Base-by-base conservation (phyloP, 1,140 invertebrate species). In the Drosophila ironensis region DNA sequence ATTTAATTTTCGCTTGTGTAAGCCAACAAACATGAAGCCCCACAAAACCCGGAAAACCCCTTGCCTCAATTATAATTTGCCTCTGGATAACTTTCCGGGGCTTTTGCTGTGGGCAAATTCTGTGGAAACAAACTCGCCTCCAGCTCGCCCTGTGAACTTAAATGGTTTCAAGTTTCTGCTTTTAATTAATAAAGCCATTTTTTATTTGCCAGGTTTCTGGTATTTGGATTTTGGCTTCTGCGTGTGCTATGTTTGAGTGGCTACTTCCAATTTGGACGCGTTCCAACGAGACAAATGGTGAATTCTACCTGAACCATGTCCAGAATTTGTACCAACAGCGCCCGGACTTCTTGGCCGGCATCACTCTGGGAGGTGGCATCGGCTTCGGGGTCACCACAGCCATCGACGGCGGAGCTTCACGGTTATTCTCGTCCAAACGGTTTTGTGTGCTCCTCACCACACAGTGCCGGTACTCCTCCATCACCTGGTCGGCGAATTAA, bases 381-480 rank as follows among this genome's bases (percentile, higher is more conserved):
- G 33, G 4, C 12, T 57, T 11, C 1, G 69, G 63, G 7, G 68
- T 61, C 30, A 30, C 19, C n/a, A 69, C 22, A 5, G 47, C 3
- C 12, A 40, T 12, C 12, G 9, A 3, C 1, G 22, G 38, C 0
- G 42, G 37, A 1, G 37, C 48, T 2, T 20, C 4, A 0, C 11
- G 1, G 5, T 1, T 41, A 45, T 42, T 1, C 0, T 50, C 27
- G 30, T 82, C 78, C 30, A 82, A 14, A 1, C 40, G 57, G 0
- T 27, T 9, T 24, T 82, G 78, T 1, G 73, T 78, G 47, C 78
- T 70, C 2, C 17, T 17, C 0, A 24, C 1, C 4, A 82, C 52
- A 11, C 78, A 82, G 2, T 51, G 16, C 1, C 52, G 64, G 24
- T 82, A 82, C 16, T 70, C 16, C 4, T 82, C 78, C 78, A 82